Evolutionary conservation across 2,797 vertebrate genomes (phyloP).

Genomic region (Morus bassanus): DNA sequence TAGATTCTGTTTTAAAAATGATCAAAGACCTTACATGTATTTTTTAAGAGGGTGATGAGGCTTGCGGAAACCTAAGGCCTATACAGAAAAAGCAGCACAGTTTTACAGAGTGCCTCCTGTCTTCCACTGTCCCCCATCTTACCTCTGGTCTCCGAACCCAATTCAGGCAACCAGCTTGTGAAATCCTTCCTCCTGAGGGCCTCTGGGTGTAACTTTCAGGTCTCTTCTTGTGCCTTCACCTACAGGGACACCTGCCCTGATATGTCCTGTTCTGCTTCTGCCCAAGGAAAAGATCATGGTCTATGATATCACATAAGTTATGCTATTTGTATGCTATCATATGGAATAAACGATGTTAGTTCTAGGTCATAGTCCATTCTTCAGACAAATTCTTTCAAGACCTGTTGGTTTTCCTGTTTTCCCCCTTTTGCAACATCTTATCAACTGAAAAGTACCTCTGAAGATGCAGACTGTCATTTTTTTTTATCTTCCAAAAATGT

Average conservation of each 20-base stretch:
- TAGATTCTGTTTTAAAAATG: neutral
- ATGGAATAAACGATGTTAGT: neutral
- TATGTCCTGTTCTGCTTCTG: neutral
- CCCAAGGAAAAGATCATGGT: neutral
- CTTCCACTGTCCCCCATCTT: neutral
- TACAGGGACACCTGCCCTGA: neutral
- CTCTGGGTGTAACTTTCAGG: neutral
- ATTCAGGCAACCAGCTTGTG: neutral
- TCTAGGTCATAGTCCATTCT: neutral
- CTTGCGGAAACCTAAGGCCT: neutral
- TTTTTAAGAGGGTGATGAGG: neutral
- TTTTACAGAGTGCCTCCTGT: neutral
- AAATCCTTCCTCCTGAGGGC: neutral
- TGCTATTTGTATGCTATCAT: neutral
- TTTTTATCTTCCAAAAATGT: neutral
- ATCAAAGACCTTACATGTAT: neutral
- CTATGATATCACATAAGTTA: neutral
- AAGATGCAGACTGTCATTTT: neutral
- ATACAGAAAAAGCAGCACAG: neutral
- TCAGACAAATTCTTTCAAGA: neutral
- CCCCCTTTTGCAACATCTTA: neutral
- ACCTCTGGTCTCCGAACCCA: neutral
- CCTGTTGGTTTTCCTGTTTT: neutral
- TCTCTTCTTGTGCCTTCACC: neutral
- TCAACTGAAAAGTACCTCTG: neutral